Evolutionary conservation across 1,140 invertebrate species (phyloP).

Genomic region (Lordiphosa stackelbergi): DNA sequence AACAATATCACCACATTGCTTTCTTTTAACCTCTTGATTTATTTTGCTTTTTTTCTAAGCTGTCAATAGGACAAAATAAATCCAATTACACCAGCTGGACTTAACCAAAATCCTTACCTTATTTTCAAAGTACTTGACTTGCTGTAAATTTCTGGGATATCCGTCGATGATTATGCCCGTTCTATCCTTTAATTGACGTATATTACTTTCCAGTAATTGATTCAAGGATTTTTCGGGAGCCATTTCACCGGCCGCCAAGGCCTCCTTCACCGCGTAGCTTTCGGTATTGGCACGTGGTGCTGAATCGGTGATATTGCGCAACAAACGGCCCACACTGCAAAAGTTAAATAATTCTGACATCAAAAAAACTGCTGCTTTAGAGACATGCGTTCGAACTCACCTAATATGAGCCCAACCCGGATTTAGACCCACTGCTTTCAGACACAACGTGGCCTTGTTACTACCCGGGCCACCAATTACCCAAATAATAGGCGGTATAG

Average conservation of each 20-base stretch:
- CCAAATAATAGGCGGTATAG: conserved; percentile 84
- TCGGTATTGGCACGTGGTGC: conserved; percentile 80
- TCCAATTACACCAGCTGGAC: no score
- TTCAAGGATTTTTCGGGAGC: conserved; percentile 84
- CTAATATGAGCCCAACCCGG: conserved; percentile 86
- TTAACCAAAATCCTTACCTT: conserved; percentile 80
- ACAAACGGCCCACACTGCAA: conserved; percentile 82
- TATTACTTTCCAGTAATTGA: conserved; percentile 82
- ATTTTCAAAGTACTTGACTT: conserved; percentile 89
- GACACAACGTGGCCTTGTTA: conserved; percentile 85
- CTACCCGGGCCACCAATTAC: conserved; percentile 90
- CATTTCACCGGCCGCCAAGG: conserved; percentile 89
- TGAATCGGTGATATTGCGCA: conserved; percentile 83
- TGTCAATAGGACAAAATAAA: no score
- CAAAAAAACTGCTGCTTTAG: neutral
- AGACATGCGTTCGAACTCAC: conserved; percentile 49
- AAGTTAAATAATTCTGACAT: neutral
- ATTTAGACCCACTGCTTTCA: conserved; percentile 82
- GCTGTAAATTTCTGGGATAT: conserved; percentile 90
- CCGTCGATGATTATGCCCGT: conserved; percentile 92
- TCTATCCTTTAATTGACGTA: conserved; percentile 76
- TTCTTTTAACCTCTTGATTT: no score
- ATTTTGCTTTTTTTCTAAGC: no score
- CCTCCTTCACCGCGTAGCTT: conserved; percentile 78
- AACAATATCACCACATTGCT: no score